phyloP scores from a whole-genome alignment of 2,888 invertebrate genomes.

The Zaprionus bogoriensis region DNA sequence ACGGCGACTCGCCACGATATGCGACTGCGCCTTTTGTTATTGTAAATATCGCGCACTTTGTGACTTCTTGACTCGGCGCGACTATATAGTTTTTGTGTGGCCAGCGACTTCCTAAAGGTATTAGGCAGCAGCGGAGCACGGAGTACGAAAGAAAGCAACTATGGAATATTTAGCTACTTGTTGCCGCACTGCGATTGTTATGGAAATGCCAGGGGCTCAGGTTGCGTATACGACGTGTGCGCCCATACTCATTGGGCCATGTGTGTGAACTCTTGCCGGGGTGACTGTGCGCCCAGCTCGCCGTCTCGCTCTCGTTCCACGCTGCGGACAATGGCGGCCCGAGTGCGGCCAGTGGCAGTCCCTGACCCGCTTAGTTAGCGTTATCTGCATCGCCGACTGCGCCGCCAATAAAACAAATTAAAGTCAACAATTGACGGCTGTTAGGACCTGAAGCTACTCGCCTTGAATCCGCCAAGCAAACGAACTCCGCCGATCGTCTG shows the following conservation, averaged over 20 bases:
- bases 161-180: conserved; percentile 67
- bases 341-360: conserved; percentile 30
- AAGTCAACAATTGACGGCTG: conserved; percentile 72
- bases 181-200: conserved; percentile 66
- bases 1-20: conserved; percentile 61
- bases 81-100: conserved; percentile 34
- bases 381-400: too few relatives aligned
- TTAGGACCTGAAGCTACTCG: conserved; percentile 78
- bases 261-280: conserved; percentile 44
- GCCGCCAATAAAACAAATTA: conserved; percentile 76
- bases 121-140: conserved; percentile 56
- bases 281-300: background rate
- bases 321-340: conserved; percentile 40
- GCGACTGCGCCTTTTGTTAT: conserved; percentile 64
- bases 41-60: conserved; percentile 56
- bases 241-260: conserved; percentile 42
- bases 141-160: conserved; percentile 3
- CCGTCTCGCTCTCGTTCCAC: background rate
- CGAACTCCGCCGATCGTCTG: conserved; percentile 20
- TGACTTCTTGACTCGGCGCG: conserved; percentile 44
- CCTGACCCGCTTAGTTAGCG: conserved; percentile 75
- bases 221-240: conserved; percentile 76
- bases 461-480: conserved; percentile 52
- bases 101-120: conserved; percentile 77
- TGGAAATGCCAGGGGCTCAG: conserved; percentile 63